Evolutionary conservation across 1,140 invertebrate genomes (phyloP), one percentile per base, ranked within the genome.

Genomic region (Rhyzopertha dominica): DNA sequence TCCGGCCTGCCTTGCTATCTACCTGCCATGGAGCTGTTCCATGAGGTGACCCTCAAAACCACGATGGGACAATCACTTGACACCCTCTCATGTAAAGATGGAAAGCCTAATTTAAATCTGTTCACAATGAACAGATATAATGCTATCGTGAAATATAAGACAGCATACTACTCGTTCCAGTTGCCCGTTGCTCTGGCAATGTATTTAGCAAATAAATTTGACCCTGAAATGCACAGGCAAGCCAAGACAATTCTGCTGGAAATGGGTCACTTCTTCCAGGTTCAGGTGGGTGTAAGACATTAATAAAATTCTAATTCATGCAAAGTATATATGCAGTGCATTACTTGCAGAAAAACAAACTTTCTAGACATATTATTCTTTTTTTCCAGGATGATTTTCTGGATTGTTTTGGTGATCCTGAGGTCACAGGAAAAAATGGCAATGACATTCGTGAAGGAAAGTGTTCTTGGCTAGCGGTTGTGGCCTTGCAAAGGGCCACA

Each of bases 261-360:
- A 70, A 95, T 98, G 82, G 95, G 95, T 12, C 84, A 91, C 58
- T 93, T 93, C 61, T 98, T 87, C 62, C 95, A 98, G 82, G 87
- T 95, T 18, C 89, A 89, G 72, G 48, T 54, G 14, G 12, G 42
- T 38, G 7, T 38, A 38, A 22, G 9, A 5, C 12, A n/a, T 38
- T 5, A 22, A 20, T 18, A 23, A 22, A 22, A 4, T 23, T 22
- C 9, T 12, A 9, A 12, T 22, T 38, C 19, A n/a, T n/a, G 10
- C 36, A 13, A 31, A 13, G 5, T 31, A 5, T 31, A 4, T 31
- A 16, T 20, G 4, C 18, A 20, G 4, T 23, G 7, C 13, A 36
- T 36, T 36, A 13, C 16, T n/a, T 18, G 9, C 8, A 32, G 13
- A 32, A 32, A 20, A 36, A 12, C 31, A 14, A 13, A 34, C 31